phyloP scores from a whole-genome alignment of 2,888 invertebrate species.

The Ethmia dodecea region DNA sequence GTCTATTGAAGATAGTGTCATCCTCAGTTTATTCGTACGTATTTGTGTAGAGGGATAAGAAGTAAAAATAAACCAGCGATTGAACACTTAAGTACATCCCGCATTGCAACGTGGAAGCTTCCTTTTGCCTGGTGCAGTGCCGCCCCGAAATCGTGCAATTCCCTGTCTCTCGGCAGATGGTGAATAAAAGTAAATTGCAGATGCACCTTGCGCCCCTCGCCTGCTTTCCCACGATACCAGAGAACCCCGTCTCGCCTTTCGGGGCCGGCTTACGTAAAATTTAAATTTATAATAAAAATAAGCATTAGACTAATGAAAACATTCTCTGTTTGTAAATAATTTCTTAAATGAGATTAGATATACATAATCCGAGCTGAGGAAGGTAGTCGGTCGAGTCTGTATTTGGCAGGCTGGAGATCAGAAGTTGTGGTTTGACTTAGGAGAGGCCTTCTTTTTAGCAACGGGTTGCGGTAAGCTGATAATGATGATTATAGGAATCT shows the following conservation, averaged over 20 bases:
- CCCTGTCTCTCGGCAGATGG: conserved; percentile 31
- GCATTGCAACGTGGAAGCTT: conserved; percentile 30
- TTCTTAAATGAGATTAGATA: no score
- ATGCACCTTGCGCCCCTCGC: conserved; percentile 40
- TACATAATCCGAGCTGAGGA: no score
- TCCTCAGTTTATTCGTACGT: no score
- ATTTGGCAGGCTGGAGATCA: no score
- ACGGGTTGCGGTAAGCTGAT: no score
- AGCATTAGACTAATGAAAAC: neutral
- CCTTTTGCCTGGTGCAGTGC: conserved; percentile 38
- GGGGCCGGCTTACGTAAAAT: conserved; percentile 12
- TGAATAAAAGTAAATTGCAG: conserved; percentile 51
- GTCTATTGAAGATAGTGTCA: no score
- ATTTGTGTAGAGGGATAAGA: conserved; percentile 5
- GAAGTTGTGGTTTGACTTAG: no score
- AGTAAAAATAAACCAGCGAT: conserved; percentile 19
- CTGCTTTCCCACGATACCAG: conserved; percentile 45
- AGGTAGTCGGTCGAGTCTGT: no score
- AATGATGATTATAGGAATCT: no score
- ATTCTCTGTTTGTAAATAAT: no score
- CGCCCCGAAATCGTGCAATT: conserved; percentile 43
- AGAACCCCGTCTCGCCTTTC: conserved; percentile 8
- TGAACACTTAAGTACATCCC: conserved; percentile 22
- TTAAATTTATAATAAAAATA: neutral
- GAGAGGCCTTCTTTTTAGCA: no score